A percentile compares a stretch with the other conserved stretches of the same genome.
Conservation (phyloP, 2,888 invertebrate genomes). For the Auanema freiburgensis region DNA sequence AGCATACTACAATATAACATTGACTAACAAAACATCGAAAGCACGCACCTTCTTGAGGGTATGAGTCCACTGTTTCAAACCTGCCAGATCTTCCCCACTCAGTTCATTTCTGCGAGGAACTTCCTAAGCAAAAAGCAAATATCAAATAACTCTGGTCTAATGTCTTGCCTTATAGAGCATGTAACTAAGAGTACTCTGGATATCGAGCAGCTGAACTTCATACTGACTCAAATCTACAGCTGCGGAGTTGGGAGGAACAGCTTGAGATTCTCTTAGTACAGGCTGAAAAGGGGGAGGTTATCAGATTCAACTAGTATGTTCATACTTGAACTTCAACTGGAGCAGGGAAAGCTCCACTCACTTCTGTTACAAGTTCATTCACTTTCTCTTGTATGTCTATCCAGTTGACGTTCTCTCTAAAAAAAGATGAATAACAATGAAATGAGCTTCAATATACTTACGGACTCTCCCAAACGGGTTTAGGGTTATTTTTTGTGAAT, state of each 20-base stretch:
- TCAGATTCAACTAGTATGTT: background rate
- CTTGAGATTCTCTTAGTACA: conserved; percentile 16
- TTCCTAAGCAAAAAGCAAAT: conserved; percentile 69
- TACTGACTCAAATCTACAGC: conserved; percentile 39
- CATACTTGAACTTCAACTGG: conserved; percentile 1
- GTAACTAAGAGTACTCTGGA: conserved; percentile 83
- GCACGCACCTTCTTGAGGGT: conserved; percentile 72
- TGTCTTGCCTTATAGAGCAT: conserved; percentile 69
- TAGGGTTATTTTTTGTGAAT: conserved; percentile 27
- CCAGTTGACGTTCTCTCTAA: conserved; percentile 39
- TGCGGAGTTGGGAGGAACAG: conserved; percentile 1
- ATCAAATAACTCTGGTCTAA: conserved; percentile 66
- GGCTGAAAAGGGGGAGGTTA: conserved; percentile 21
- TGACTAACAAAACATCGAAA: too few species aligned
- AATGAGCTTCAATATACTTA: conserved; percentile 16
- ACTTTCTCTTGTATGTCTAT: conserved; percentile 47
- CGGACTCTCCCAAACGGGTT: conserved; percentile 41
- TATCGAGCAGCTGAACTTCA: conserved; percentile 79
- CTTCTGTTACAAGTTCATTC: conserved; percentile 34
- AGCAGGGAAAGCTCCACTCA: background rate
- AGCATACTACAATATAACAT: conserved; percentile 71
- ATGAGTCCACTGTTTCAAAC: conserved; percentile 77
- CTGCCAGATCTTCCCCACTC: conserved; percentile 75
- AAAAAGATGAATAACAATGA: conserved; percentile 9
- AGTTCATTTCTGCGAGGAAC: conserved; percentile 76